Percentiles rank a stretch among this genome's conserved stretches.
phyloP scores from a whole-genome alignment of 2,113 vertebrate species.

The Ciconia maguari region DNA sequence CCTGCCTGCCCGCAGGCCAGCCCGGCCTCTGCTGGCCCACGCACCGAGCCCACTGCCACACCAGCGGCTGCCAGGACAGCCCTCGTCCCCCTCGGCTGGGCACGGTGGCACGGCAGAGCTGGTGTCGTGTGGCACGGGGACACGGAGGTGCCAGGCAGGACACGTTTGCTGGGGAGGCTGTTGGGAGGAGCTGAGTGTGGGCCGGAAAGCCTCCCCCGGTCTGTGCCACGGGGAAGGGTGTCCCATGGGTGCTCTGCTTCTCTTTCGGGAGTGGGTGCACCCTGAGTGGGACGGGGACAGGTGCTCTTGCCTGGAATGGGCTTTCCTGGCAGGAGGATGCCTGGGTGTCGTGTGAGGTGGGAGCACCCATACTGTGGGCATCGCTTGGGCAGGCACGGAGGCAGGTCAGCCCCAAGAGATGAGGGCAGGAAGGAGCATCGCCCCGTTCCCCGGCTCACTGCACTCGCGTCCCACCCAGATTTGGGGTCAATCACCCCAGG shows the following conservation, averaged over 20 bases:
- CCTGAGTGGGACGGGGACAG: fast-evolving
- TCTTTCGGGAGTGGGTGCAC: neutral
- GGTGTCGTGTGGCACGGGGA: fast-evolving
- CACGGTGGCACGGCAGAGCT: neutral
- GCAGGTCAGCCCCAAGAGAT: neutral
- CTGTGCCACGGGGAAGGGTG: neutral
- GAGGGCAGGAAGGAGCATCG: neutral
- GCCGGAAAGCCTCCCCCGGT: neutral
- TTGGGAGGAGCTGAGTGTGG: neutral
- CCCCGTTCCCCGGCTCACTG: fast-evolving
- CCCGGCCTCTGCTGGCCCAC: neutral
- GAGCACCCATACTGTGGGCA: neutral
- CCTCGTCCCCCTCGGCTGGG: neutral
- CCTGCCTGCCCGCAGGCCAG: neutral
- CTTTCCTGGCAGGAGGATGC: neutral
- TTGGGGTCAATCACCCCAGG: neutral
- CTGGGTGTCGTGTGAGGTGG: fast-evolving
- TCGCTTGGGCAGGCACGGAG: fast-evolving
- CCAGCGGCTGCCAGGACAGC: neutral
- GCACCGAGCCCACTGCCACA: neutral
- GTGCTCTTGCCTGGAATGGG: fast-evolving
- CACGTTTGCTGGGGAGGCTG: fast-evolving
- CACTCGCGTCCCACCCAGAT: neutral
- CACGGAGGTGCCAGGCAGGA: neutral
- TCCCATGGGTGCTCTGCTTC: neutral